Percentiles rank a stretch among this genome's conserved stretches.
Conservation (phyloP, 2,797 vertebrate species). For the Ceyx erithaca region DNA sequence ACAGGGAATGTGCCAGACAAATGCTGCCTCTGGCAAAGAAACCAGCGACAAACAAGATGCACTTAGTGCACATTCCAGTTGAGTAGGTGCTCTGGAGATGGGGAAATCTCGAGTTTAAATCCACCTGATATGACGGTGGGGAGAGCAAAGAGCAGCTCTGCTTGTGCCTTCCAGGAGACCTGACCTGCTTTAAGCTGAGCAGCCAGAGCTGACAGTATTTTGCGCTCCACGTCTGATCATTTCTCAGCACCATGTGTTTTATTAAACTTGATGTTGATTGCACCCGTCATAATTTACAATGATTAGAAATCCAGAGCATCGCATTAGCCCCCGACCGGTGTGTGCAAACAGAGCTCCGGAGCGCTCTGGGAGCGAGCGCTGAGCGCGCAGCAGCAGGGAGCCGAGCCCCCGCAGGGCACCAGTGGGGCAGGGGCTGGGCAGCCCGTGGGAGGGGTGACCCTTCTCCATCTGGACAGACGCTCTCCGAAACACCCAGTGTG, state of each 20-base stretch:
- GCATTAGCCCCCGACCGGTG: not conserved
- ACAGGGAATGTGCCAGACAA: slow-evolving; percentile 66
- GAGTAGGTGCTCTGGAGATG: slow-evolving; percentile 34
- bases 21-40: slow-evolving; percentile 66
- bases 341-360: slow-evolving; percentile 39
- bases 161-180: not conserved
- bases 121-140: not conserved
- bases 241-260: slow-evolving; percentile 6
- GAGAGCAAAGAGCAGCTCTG: slow-evolving; percentile 19
- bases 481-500: not conserved
- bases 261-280: slow-evolving; percentile 50
- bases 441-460: not conserved
- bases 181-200: not conserved
- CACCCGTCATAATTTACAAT: slow-evolving; percentile 34
- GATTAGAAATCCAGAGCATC: slow-evolving; percentile 38
- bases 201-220: not conserved
- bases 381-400: not conserved
- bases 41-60: slow-evolving; percentile 60
- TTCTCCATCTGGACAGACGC: not conserved
- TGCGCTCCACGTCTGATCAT: not conserved
- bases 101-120: slow-evolving; percentile 13
- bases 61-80: slow-evolving; percentile 50
- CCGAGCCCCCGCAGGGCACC: fast-evolving
- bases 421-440: not conserved
- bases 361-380: not conserved